Base-by-base conservation (phyloP, 2,888 invertebrate genomes). In the Myopa testacea region DNA sequence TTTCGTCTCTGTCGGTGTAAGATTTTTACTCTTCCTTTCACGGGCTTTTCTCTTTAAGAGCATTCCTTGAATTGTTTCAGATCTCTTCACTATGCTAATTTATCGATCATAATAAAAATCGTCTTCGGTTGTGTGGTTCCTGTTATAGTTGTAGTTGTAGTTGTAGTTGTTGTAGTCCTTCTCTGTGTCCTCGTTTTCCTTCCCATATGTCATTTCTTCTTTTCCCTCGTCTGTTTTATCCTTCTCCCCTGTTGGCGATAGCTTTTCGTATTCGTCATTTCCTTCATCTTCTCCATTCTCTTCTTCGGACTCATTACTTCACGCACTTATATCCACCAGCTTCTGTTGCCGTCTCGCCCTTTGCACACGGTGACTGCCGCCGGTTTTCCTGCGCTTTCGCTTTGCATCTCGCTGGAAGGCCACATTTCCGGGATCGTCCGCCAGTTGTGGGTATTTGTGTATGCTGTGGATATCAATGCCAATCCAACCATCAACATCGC, bases 401-500 rank as follows among this genome's bases (percentile, higher is more conserved):
- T 95, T 93, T 26, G 94, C 93, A 90, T 96, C 96, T 79, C 95
- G 92, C 75, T 95, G 95, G 89, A 97, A 97, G 79, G 95, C 94
- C 38, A 98, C 95, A 90, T 98, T 98, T 74, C 96, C 96, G 37
- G 97, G 97, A 90, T 98, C 98, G 88, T 98, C 98, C 37, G 98
- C 97, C 69, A 98, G 90, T 86, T 96, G 95, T 0, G 98, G 97
- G 90, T 95, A 98, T 84, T 94, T 92, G 85, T 95, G 93, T 77
- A 97, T 93, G 85, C 96, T 95, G 89, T 97, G 96, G 80, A 97
- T 95, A 88, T 97, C 97, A 26, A 94, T 93, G 71, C 97, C 96
- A 77, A 95, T 94, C 92, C 97, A 97, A 12, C 97, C 97, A 86
- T 96, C 95, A 10, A 98, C 96, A 78, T 94, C 92, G 3, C 98